A percentile compares a stretch with the other conserved stretches of the same genome.
Conservation (phyloP, 2,888 invertebrate genomes). For the Chalcosyrphus nemorum region DNA sequence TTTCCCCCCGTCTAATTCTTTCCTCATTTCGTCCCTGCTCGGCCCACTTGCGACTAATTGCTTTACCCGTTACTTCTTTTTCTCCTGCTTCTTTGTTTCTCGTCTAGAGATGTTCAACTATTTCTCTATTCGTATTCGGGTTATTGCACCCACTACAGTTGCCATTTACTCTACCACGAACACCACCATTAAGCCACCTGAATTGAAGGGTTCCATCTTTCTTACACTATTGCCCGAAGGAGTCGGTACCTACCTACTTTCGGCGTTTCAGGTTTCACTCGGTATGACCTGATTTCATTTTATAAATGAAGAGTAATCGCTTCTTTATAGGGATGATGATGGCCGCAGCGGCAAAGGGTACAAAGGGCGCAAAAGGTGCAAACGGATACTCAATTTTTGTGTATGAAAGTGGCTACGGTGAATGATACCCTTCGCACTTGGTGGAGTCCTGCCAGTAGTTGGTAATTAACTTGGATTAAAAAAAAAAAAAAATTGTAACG, state of each 20-base stretch:
- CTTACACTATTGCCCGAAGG: slow-evolving; percentile 22
- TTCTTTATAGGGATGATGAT: slow-evolving; percentile 33
- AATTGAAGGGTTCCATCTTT: slow-evolving; percentile 26
- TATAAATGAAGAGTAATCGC: slow-evolving; percentile 64
- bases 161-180: slow-evolving; percentile 20
- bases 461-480: slow-evolving; percentile 50
- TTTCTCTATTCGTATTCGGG: slow-evolving; percentile 26
- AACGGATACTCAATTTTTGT: slow-evolving; percentile 24
- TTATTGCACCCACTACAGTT: slow-evolving; percentile 61
- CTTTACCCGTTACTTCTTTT: slow-evolving; percentile 48
- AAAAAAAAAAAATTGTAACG: slow-evolving; percentile 35
- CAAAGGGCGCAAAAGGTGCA: not conserved
- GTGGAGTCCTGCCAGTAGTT: not conserved
- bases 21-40: slow-evolving; percentile 12
- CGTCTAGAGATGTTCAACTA: slow-evolving; percentile 40
- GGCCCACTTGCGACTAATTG: slow-evolving; percentile 65
- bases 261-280: slow-evolving; percentile 21
- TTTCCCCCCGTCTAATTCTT: slow-evolving; percentile 26
- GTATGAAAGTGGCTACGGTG: not conserved
- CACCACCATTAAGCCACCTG: slow-evolving; percentile 38
- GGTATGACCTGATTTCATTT: slow-evolving; percentile 68
- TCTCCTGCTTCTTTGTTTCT: not conserved
- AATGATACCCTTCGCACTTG: not conserved
- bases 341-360: too few species aligned
- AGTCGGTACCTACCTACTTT: slow-evolving; percentile 14